phyloP scores from a whole-genome alignment of 2,113 vertebrate species.

The Daphoenositta chrysoptera region DNA sequence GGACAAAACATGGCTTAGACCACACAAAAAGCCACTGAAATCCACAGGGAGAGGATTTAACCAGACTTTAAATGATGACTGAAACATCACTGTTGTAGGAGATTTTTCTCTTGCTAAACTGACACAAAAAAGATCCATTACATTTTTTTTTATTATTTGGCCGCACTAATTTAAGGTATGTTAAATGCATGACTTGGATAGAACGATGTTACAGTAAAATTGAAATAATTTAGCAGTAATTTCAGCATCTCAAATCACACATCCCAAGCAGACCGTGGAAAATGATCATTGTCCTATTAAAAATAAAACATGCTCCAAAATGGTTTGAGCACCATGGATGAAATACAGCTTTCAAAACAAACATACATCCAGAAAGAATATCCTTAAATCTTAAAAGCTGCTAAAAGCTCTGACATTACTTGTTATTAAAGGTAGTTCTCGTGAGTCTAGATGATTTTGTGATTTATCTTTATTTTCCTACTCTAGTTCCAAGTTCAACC shows the following conservation, averaged over 20 bases:
- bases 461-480: conserved; percentile 9
- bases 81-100: not conserved
- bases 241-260: not conserved
- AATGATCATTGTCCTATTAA: conserved; percentile 25
- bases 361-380: not conserved
- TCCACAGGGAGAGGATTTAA: not conserved
- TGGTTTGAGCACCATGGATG: not conserved
- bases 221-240: not conserved
- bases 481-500: not conserved
- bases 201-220: not conserved
- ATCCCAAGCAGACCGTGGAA: not conserved
- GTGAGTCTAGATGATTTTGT: not conserved
- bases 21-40: not conserved
- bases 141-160: not conserved
- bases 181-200: not conserved
- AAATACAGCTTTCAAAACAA: conserved; percentile 19
- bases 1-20: not conserved
- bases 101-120: not conserved
- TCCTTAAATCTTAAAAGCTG: not conserved
- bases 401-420: not conserved
- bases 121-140: not conserved
- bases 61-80: not conserved
- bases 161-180: not conserved
- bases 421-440: not conserved
- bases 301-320: not conserved